Evolutionary conservation across 2,797 vertebrate species (phyloP).

Genomic region (Pogoniulus pusillus): DNA sequence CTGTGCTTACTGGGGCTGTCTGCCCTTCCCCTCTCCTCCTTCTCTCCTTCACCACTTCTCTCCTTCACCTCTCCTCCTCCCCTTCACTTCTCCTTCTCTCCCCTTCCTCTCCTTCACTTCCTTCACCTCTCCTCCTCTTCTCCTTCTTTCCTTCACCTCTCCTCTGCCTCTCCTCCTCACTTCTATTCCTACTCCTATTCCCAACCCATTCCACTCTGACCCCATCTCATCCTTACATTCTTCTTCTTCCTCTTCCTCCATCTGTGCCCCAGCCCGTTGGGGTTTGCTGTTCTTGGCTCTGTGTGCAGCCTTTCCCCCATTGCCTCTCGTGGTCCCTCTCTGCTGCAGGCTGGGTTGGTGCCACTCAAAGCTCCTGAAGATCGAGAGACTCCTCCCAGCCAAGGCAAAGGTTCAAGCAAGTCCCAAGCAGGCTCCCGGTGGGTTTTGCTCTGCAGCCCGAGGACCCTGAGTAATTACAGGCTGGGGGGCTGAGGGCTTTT

Average conservation of each 20-base stretch:
- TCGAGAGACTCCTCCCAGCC: not conserved
- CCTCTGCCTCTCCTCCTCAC: too few species aligned
- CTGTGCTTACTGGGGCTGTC: not conserved
- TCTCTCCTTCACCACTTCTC: too few species aligned
- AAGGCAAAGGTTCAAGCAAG: not conserved
- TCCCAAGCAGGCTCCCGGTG: not conserved
- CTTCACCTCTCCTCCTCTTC: too few species aligned
- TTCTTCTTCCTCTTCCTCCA: too few species aligned
- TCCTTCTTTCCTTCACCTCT: not conserved
- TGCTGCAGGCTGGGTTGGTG: not conserved
- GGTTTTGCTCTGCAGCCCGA: not conserved
- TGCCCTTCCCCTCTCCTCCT: too few species aligned
- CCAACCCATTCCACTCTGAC: too few species aligned
- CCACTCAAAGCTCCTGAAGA: not conserved
- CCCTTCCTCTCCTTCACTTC: not conserved
- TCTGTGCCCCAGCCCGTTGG: not conserved
- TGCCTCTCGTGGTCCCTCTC: not conserved
- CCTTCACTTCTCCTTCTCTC: too few species aligned
- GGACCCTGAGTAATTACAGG: not conserved
- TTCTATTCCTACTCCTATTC: too few species aligned
- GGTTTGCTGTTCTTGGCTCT: not conserved
- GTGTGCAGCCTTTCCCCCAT: not conserved
- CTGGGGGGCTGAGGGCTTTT: not conserved
- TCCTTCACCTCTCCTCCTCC: not conserved
- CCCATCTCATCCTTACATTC: too few species aligned